A percentile compares a stretch with the other conserved stretches of the same genome.
Conservation (phyloP, 2,888 invertebrate species). For the Volucella bombylans region DNA sequence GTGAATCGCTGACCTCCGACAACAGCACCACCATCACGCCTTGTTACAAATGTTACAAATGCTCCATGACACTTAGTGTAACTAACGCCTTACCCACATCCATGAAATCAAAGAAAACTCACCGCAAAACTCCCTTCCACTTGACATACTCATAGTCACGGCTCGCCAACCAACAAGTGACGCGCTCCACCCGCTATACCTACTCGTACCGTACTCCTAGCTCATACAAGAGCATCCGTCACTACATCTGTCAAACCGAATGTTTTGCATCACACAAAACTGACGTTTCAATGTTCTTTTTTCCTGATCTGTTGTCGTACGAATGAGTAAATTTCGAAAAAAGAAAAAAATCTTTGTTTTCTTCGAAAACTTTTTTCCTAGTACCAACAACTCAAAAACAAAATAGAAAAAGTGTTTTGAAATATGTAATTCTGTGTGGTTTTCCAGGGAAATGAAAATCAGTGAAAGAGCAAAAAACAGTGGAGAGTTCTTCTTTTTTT, state of each 20-base stretch:
- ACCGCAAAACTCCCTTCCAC: constrained; percentile 49
- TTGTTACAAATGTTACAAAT: constrained; percentile 13
- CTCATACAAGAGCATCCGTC: constrained; percentile 61
- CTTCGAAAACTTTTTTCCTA: constrained; percentile 50
- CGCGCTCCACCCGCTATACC: constrained; percentile 8
- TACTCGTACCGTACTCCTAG: too few species aligned
- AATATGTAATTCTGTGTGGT: constrained; percentile 59
- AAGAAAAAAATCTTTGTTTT: constrained; percentile 7
- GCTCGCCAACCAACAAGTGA: constrained; percentile 53
- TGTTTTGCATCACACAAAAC: constrained; percentile 66
- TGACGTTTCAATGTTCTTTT: neutral
- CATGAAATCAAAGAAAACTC: constrained; percentile 63
- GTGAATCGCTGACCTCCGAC: constrained; percentile 63
- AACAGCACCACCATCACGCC: constrained; percentile 18
- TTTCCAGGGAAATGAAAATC: constrained; percentile 64
- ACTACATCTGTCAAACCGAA: constrained; percentile 66
- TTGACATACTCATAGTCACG: constrained; percentile 49
- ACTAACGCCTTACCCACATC: constrained; percentile 59
- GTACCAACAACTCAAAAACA: neutral
- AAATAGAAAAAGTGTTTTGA: constrained; percentile 58
- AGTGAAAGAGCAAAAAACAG: constrained; percentile 4
- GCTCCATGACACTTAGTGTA: constrained; percentile 43
- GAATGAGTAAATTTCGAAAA: constrained; percentile 16
- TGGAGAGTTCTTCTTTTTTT: constrained; percentile 2
- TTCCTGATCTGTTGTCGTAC: constrained; percentile 29